These are phyloP conservation scores for Anastrepha obliqua DNA, from an alignment of 1,140 invertebrate genomes.

Conservation along the genomic window DNA sequence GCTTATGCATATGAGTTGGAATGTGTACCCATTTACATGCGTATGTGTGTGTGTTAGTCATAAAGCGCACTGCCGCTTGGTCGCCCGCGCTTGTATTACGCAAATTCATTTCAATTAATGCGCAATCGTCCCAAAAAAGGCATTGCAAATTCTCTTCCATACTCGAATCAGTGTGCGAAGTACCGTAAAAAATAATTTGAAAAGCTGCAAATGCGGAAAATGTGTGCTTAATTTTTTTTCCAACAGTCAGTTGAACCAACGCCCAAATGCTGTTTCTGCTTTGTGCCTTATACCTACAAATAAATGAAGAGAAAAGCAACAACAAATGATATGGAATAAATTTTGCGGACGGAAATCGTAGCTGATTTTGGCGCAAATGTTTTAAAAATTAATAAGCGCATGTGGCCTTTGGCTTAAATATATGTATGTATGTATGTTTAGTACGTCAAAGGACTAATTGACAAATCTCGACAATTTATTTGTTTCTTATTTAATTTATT, in stretches of 20 bases:
- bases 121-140: not conserved
- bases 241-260: not conserved
- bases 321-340: not conserved
- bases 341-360: not conserved
- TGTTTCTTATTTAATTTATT: too few species aligned
- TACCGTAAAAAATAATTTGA: conserved; percentile 1
- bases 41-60: not conserved
- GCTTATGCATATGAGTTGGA: too few species aligned
- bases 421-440: too few species aligned
- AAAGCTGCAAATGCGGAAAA: conserved; percentile 1
- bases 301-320: not conserved
- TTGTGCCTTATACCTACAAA: not conserved
- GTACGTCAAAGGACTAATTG: too few species aligned
- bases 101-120: conserved; percentile 51
- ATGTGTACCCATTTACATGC: not conserved
- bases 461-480: too few species aligned
- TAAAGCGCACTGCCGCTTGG: not conserved
- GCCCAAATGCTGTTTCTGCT: conserved; percentile 42
- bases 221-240: not conserved
- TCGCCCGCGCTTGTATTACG: conserved; percentile 32
- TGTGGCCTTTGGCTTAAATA: too few species aligned
- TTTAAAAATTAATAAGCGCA: too few species aligned
- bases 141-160: not conserved
- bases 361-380: too few species aligned
- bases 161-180: not conserved